Base-by-base conservation (phyloP, 92 coral and sea anemone species). In the Porites lobata region DNA sequence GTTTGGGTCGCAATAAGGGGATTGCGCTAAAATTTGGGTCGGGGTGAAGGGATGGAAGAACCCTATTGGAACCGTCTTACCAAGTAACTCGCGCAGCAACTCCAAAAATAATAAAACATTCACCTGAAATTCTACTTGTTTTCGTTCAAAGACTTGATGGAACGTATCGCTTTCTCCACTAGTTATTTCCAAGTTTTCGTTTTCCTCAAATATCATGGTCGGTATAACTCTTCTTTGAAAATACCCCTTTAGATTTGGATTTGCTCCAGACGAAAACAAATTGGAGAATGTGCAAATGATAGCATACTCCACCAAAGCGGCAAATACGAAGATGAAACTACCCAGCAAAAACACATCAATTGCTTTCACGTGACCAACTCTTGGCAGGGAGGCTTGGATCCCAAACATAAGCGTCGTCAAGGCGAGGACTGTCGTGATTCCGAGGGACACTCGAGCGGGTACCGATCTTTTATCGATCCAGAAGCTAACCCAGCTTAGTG, bases 371-470 rank as follows among this genome's bases (percentile, higher is more conserved):
- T 90, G 82, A 11, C 93, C 93, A 59, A 90, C 93, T 78, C 79
- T 72, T 14, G 93, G 93, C 56, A 90, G 65, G 17, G 93, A 74
- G 13, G 90, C 75, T 77, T 90, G 90, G 21, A 90, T 90, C 3
- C 93, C 93, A 71, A 90, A 90, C 19, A 79, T 19, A 9, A 90
- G 69, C 7, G 93, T 90, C 8, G 93, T 90, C 21, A 90, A 85
- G 58, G 93, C 90, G 15, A 90, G 90, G 19, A 90, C 90, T 12
- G 93, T 90, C 29, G 93, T 90, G 77, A 90, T 90, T 51, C 93
- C 93, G 79, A 90, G 93, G n/a, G 93, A 90, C 50, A 90, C 93
- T 61, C 93, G 93, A 74, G 93, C 93, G 47, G 93, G 93, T 57
- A 90, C 78, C 64, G 87, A 79, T 19, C 76, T 82, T 58, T 90